Percentiles rank a stretch among this genome's conserved stretches.
Conservation (phyloP, 2,113 vertebrate genomes). For the Pomatostomus ruficeps region DNA sequence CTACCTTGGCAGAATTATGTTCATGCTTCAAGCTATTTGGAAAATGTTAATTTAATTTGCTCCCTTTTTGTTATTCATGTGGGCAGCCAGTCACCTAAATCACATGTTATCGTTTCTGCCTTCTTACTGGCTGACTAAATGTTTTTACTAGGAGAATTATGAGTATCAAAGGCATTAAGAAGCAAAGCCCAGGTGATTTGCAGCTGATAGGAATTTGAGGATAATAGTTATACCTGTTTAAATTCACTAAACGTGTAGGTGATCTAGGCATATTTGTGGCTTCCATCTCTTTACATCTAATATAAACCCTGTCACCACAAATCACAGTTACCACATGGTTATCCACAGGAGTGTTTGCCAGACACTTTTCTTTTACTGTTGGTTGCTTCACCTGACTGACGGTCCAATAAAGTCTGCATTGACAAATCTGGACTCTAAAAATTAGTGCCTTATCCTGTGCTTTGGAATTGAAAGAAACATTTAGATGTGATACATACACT, state of each 20-base stretch:
- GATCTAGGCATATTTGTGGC: neutral
- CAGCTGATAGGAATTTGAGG: neutral
- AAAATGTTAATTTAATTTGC: slow-evolving; percentile 31
- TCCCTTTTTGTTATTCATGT: neutral
- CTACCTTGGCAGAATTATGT: neutral
- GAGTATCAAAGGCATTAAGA: neutral
- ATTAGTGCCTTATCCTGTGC: neutral
- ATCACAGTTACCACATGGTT: neutral
- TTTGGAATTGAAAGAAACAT: neutral
- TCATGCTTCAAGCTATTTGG: slow-evolving; percentile 25
- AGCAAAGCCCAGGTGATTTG: neutral
- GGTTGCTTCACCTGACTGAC: neutral
- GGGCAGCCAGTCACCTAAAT: neutral
- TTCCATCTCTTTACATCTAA: neutral
- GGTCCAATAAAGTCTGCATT: neutral
- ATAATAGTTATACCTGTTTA: neutral
- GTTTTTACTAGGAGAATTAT: neutral
- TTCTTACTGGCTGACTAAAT: neutral
- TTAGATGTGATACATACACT: neutral
- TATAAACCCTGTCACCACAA: neutral
- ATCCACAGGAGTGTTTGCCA: neutral
- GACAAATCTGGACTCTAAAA: neutral
- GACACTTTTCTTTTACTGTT: neutral
- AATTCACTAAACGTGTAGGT: neutral
- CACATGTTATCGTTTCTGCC: neutral